phyloP scores from a whole-genome alignment of 2,113 vertebrate genomes.

The Ceratotherium simum region DNA sequence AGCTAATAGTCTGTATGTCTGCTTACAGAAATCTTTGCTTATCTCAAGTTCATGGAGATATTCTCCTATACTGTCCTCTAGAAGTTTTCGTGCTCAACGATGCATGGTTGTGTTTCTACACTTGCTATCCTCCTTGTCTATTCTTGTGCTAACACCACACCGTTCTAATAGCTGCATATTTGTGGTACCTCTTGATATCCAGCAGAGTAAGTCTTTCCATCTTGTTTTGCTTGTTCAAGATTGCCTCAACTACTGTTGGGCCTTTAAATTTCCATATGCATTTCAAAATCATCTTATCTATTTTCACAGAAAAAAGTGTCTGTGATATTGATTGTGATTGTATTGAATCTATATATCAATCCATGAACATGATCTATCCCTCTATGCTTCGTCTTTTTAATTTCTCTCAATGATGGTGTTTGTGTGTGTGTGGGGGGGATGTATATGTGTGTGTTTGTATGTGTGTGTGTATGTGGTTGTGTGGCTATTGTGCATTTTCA shows the following conservation, averaged over 20 bases:
- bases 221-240: too few relatives aligned
- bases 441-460: too few relatives aligned
- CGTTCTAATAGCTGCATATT: too few relatives aligned
- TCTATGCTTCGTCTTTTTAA: background rate
- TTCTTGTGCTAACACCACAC: background rate
- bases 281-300: background rate
- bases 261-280: too few relatives aligned
- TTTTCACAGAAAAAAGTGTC: background rate
- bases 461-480: background rate
- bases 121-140: background rate
- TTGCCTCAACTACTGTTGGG: too few relatives aligned
- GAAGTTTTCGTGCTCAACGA: background rate
- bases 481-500: background rate
- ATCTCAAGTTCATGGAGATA: too few relatives aligned
- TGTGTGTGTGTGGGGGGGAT: too few relatives aligned
- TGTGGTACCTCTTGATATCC: accelerated
- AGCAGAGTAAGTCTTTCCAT: background rate
- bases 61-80: too few relatives aligned
- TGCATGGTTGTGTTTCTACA: accelerated
- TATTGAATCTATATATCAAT: background rate
- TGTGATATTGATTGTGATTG: background rate
- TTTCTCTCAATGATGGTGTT: background rate
- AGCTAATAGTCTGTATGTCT: too few relatives aligned
- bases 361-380: background rate
- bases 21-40: too few relatives aligned